Evolutionary conservation across 2,888 invertebrate genomes (phyloP), one percentile per base, ranked within the genome.

Genomic region (Ophion slaviceki): DNA sequence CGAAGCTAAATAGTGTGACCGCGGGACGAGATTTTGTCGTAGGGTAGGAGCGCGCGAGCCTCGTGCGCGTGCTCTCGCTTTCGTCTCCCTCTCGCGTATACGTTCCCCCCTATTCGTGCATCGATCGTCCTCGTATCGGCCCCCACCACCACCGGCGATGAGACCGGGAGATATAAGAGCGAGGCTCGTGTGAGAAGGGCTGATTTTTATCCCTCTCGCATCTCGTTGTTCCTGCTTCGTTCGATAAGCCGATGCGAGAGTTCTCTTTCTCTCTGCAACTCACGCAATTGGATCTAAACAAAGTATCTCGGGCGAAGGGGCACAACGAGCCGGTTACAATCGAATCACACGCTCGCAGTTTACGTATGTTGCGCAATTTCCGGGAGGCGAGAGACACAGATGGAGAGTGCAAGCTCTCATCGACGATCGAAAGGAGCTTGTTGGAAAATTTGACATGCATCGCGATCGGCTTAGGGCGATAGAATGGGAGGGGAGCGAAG

Each of bases 41-140:
- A 32, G 71, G 40, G 70, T 75, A 64, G 62, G 32, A 86, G 84
- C 85, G 80, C 80, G 82, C 84, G 79, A 80, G 82, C 68, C 81
- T 75, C 82, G 80, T 82, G 82, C 85, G 84, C 78, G 84, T 74
- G 75, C 84, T 84, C 80, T 80, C 82, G 82, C 80, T 80, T 61
- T 32, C 71, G 11, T 76, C 61, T 67, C 45, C 78, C 24, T 62
- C 66, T 61, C 61, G 74, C 88, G 84, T 87, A 87, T 64, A 61
- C 80, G 88, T 86, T 36, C 59, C 5, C 83, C 88, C 80, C 89
- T 93, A 93, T 93, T 93, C 93, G 93, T 92, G 89, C 93, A 93
- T 93, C 91, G 93, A 93, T 93, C 93, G 93, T 90, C 78, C 82
- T 89, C 88, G 80, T 82, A 85, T 88, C 76, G 81, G 3, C 32